Base-by-base conservation (phyloP, 1,140 invertebrate species). In the Megathymus violae region DNA sequence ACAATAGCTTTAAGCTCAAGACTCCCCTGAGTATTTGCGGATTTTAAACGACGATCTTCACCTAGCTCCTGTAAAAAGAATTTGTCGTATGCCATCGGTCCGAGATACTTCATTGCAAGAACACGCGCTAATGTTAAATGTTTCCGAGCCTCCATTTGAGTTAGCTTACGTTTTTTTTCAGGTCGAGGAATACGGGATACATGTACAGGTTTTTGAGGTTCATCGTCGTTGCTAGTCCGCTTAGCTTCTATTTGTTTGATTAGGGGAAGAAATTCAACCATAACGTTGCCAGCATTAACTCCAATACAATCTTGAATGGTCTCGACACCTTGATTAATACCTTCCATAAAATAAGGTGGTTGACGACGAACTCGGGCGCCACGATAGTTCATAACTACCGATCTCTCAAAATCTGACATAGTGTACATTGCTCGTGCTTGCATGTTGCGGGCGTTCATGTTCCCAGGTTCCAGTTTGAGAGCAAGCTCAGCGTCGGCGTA, bases 351-450 rank as follows among this genome's bases (percentile, higher is more conserved):
- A 59, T 92, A 91, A 36, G 92, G 91, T 5, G 92, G 92, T 74
- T 93, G 91, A 34, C 83, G 82, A n/a, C 92, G 77, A 31, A 72
- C 63, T 13, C 91, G 78, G 0, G 86, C 59, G 6, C 89, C 81
- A 9, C 92, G 75, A 34, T 78, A 85, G 68, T 93, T 93, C 72
- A 91, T 89, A 2, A 93, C 89, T 3, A 93, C 74, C 0, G 91
- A 92, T 62, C 91, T 82, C 72, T 93, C 92, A 71, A 93, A 93
- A 61, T 93, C 92, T 14, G 91, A 91, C 81, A 88, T 91, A 0
- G 92, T 85, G 62, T 92, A 93, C 68, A 92, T 89, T n/a, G 91
- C 91, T 0, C 90, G 80, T n/a, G 91, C 82, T 73, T 92, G 91
- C 77, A 92, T 90, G 31, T 92, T 92, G 10, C 84, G 70, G 2